Base-by-base conservation (phyloP, 2,113 vertebrate genomes). In the Mystacornis crossleyi region DNA sequence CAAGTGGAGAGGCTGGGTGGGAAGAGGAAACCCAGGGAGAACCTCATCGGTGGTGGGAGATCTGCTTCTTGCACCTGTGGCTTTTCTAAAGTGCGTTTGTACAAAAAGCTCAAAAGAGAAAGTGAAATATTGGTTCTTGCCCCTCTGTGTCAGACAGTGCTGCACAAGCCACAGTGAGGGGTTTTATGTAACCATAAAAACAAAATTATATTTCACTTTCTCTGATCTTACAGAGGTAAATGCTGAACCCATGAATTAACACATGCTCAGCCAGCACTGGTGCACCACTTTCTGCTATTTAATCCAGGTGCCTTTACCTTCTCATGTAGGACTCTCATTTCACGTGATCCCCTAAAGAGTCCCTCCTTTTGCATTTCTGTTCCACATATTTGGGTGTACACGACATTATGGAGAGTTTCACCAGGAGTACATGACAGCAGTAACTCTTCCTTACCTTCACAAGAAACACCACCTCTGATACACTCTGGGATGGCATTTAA, bases 1-100 rank as follows among this genome's bases (percentile, higher is more conserved):
- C 57, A 45, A 38, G 43, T 7, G 4, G 14, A 86, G 87, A 50
- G 51, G 38, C 18, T 65, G 28, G 12, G 28, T 31, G 12, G 50
- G 31, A 66, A 53, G 20, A 57, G 45, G 45, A 40, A 54, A 18
- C 28, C 51, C 51, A 78, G 18, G 7, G 57, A 89, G 33, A 89
- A 53, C 12, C 9, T 38, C 31, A 13, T 0, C 0, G 4, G 33
- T 0, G 1, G 7, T 7, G 47, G 5, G 26, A 83, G 25, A 77
- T 38, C 8, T 26, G 16, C 34, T 83, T 36, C 34, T 38, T 25
- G 15, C 28, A 57, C 12, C 19, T 18, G 8, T 4, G 13, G 23
- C 34, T 67, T 75, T 54, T 77, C 45, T 45, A 34, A 45, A 74
- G 8, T 5, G 13, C 78, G 5, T 50, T 29, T 78, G 23, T 15